phyloP scores from a whole-genome alignment of 2,113 vertebrate genomes.

The Riparia riparia region DNA sequence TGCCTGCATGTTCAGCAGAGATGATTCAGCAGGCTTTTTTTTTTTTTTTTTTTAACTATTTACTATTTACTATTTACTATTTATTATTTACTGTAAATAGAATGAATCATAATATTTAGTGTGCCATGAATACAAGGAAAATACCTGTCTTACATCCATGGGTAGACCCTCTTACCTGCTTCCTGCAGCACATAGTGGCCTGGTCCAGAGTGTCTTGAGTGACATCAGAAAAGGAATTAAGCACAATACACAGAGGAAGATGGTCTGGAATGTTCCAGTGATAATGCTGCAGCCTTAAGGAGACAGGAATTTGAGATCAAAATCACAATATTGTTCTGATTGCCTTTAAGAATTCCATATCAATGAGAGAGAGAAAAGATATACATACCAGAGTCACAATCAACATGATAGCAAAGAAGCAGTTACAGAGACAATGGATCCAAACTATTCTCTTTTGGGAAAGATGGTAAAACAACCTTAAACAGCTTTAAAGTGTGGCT shows the following conservation, averaged over 20 bases:
- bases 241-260: not conserved
- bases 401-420: not conserved
- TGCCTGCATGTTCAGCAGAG: not conserved
- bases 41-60: too few relatives aligned
- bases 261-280: not conserved
- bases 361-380: not conserved
- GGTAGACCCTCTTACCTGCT: not conserved
- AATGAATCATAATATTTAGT: not conserved
- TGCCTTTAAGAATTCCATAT: not conserved
- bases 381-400: rapidly evolving
- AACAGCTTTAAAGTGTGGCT: rapidly evolving
- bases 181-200: not conserved
- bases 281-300: not conserved
- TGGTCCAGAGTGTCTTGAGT: not conserved
- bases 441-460: not conserved
- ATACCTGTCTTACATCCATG: not conserved
- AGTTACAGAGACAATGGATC: not conserved
- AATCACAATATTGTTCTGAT: not conserved
- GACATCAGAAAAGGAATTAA: not conserved
- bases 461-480: not conserved
- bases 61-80: too few relatives aligned
- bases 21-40: not conserved
- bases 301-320: not conserved
- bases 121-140: not conserved
- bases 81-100: not conserved